Percentiles rank a stretch among this genome's conserved stretches.
Evolutionary conservation across 2,888 invertebrate genomes (phyloP).

Genomic region (Nomada ruficornis): DNA sequence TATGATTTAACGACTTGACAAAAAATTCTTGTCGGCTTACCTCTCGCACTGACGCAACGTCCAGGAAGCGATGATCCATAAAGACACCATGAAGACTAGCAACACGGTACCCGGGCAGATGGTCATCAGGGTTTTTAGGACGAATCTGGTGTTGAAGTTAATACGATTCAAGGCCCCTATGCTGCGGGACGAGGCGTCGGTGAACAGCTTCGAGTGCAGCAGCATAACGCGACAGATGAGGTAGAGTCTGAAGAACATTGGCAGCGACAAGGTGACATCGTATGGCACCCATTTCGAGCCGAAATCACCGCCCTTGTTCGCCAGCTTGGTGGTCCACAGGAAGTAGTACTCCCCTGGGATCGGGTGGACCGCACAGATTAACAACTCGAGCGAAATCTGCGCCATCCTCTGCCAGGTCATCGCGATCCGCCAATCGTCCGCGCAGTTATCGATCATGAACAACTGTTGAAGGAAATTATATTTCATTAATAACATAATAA

Average conservation of each 20-base stretch:
- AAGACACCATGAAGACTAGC: conserved; percentile 99
- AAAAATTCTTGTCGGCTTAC: conserved; percentile 84
- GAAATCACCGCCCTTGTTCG: conserved; percentile 91
- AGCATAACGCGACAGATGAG: conserved; percentile 99
- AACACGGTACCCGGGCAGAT: conserved; percentile 99
- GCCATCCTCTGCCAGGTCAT: conserved; percentile 99
- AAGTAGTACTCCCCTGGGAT: conserved; percentile 98
- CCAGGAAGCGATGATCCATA: conserved; percentile 99
- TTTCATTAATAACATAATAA: neutral
- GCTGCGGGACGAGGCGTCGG: conserved; percentile 99
- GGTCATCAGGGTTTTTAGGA: conserved; percentile 99
- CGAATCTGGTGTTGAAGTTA: conserved; percentile 99
- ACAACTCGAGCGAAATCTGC: conserved; percentile 95
- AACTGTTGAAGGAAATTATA: conserved; percentile 88
- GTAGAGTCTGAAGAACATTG: conserved; percentile 99
- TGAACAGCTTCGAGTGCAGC: conserved; percentile 99
- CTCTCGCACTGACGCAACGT: conserved; percentile 99
- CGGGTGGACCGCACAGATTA: conserved; percentile 99
- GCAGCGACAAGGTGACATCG: conserved; percentile 98
- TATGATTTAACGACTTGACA: neutral
- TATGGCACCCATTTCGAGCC: conserved; percentile 92
- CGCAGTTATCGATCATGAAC: conserved; percentile 99
- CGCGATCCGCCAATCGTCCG: conserved; percentile 99
- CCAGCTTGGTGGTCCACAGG: conserved; percentile 97
- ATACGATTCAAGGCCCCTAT: conserved; percentile 99